A percentile compares a stretch with the other conserved stretches of the same genome.
Evolutionary conservation across 2,113 vertebrate genomes (phyloP).

Genomic region (Hepsetus odoe): DNA sequence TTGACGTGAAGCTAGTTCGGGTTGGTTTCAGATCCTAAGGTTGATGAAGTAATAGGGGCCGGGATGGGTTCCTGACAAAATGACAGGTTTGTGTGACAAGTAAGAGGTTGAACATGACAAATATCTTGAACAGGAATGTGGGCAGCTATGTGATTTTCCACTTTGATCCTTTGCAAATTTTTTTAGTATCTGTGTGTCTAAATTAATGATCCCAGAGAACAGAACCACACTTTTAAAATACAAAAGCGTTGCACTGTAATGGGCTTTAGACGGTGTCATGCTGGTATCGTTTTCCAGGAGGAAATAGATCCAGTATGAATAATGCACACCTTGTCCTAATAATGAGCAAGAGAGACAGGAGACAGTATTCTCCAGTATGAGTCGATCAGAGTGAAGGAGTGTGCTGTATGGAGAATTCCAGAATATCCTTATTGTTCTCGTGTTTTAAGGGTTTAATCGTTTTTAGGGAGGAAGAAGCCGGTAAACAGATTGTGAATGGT

Average conservation of each 20-base stretch:
- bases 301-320: conserved; percentile 37
- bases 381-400: conserved; percentile 17
- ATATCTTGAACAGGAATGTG: neutral
- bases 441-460: conserved; percentile 16
- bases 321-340: conserved; percentile 41
- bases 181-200: neutral
- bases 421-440: conserved; percentile 15
- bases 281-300: conserved; percentile 27
- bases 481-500: neutral
- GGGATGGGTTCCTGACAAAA: no score
- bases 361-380: conserved; percentile 27
- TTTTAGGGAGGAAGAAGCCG: conserved; percentile 4
- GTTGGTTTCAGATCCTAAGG: no score
- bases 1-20: no score
- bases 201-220: conserved; percentile 11
- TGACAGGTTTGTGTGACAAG: neutral
- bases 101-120: neutral
- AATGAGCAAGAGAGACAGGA: conserved; percentile 26
- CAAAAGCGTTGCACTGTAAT: conserved; percentile 39
- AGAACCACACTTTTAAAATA: no score
- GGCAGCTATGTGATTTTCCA: neutral
- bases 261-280: conserved; percentile 38
- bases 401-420: conserved; percentile 29
- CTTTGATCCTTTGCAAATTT: neutral
- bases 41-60: no score